Conservation (phyloP, 2,888 invertebrate species). For the Eretmocerus hayati region DNA sequence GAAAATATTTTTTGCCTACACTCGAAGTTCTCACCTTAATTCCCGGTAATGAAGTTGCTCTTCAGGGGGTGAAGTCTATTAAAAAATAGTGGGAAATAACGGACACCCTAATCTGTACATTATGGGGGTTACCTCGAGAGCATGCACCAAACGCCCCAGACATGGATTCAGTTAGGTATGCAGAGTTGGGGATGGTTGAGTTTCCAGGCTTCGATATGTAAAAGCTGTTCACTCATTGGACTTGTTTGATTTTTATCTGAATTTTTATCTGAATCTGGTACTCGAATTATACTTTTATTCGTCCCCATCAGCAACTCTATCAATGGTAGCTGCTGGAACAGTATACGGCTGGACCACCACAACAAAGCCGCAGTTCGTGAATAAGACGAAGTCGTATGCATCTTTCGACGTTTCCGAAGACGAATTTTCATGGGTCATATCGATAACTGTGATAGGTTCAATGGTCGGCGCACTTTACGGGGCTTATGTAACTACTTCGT, state of each 20-base stretch:
- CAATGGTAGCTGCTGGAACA: slow-evolving; percentile 44
- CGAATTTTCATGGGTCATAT: slow-evolving; percentile 41
- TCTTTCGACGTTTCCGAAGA: slow-evolving; percentile 34
- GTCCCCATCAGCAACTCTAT: slow-evolving; percentile 44
- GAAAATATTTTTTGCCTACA: too few relatives aligned
- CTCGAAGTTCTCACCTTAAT: too few relatives aligned
- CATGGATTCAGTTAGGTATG: too few relatives aligned
- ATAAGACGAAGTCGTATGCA: slow-evolving; percentile 17
- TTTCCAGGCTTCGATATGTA: too few relatives aligned
- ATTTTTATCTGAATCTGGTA: neutral
- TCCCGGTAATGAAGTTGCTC: too few relatives aligned
- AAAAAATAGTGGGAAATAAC: too few relatives aligned
- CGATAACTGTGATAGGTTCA: slow-evolving; percentile 40
- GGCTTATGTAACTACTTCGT: slow-evolving; percentile 36
- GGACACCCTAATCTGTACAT: too few relatives aligned
- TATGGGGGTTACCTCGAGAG: too few relatives aligned
- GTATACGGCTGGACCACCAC: slow-evolving; percentile 44
- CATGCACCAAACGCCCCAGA: too few relatives aligned
- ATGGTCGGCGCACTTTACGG: slow-evolving; percentile 42
- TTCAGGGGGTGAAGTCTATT: too few relatives aligned
- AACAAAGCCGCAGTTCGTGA: slow-evolving; percentile 30
- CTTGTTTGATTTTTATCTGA: neutral
- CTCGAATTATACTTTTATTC: neutral
- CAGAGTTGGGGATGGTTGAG: too few relatives aligned
- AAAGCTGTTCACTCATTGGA: too few relatives aligned